These are phyloP conservation scores for Cartodere bifasciata DNA, from an alignment of 2,888 invertebrate species.

Conservation along the genomic window DNA sequence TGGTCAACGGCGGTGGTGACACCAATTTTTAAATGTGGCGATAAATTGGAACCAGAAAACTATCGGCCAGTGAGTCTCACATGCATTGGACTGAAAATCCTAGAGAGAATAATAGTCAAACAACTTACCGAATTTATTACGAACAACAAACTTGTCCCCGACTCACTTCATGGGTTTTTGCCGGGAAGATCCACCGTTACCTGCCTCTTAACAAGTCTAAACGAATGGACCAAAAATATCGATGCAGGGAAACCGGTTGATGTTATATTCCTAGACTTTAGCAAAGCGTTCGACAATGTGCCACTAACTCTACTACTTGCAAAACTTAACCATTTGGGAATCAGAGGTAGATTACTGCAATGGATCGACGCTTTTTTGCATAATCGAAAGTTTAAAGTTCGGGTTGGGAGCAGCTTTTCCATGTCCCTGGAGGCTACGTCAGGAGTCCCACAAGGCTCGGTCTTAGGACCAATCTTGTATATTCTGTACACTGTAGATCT, in stretches of 20 bases:
- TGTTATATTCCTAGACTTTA: conserved; percentile 2
- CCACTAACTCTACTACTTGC: conserved; percentile 2
- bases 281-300: conserved; percentile 1
- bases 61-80: conserved; percentile 2
- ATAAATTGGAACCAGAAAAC: conserved; percentile 5
- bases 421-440: too few relatives aligned
- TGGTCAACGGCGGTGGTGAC: conserved; percentile 3
- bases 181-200: not conserved
- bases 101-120: conserved; percentile 3
- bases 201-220: not conserved
- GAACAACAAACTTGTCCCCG: conserved; percentile 1
- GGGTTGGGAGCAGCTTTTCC: too few relatives aligned
- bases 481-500: too few relatives aligned
- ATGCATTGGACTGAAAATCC: conserved; percentile 3
- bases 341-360: too few relatives aligned
- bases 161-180: conserved; percentile 4
- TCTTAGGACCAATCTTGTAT: too few relatives aligned
- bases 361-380: too few relatives aligned
- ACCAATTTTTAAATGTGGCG: conserved; percentile 2
- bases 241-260: conserved; percentile 2
- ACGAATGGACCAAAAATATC: conserved; percentile 2
- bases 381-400: too few relatives aligned
- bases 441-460: too few relatives aligned
- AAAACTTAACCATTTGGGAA: too few relatives aligned
- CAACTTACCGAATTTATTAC: conserved; percentile 2